Base-by-base conservation (phyloP, 2,797 vertebrate species). In the Rhynchonycteris naso region DNA sequence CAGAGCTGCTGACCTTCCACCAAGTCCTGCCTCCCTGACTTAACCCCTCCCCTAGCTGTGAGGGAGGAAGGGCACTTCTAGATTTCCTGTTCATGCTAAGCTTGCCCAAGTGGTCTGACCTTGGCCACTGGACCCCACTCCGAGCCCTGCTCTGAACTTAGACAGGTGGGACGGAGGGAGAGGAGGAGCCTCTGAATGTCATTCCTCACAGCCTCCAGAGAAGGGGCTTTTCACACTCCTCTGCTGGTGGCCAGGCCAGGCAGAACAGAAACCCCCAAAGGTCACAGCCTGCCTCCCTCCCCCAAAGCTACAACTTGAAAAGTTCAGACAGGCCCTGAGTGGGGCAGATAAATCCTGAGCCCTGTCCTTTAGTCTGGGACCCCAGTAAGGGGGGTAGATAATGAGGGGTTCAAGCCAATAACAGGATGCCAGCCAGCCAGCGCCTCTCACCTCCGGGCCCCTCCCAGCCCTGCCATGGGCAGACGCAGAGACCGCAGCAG, bases 221-320 rank as follows among this genome's bases (percentile, higher is more conserved):
- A 93, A 81, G 90, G 93, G 83, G 61, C 43, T 92, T 97, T 93
- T 90, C 38, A 47, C 7, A 7, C 50, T 47, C 47, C 65, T 81
- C 59, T 58, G 61, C 38, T 75, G 52, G 43, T 5, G 38, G 92
- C 59, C 65, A 69, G 9, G 35, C 52, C 14, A 65, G 16, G 56
- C 81, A 93, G 94, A 95, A 95, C 54, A 86, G 89, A 87, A 93
- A 93, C 59, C 63, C 74, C 33, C 69, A 96, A 96, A 97, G 90
- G 95, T 95, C 96, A 97, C 50, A 68, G 93, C 28, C 38, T 4
- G 1, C 90, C 92, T 94, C 72, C 84, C 50, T 66, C 16, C 38
- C 52, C 1, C 47, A 79, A 82, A 88, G 63, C 81, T 78, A 58
- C 18, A n/a, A 84, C 35, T 9, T 8, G 35, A 56, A 83, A 86